These are phyloP conservation scores for Drosophila azteca DNA, from an alignment of 1,140 invertebrate species.

Conservation along the genomic window DNA sequence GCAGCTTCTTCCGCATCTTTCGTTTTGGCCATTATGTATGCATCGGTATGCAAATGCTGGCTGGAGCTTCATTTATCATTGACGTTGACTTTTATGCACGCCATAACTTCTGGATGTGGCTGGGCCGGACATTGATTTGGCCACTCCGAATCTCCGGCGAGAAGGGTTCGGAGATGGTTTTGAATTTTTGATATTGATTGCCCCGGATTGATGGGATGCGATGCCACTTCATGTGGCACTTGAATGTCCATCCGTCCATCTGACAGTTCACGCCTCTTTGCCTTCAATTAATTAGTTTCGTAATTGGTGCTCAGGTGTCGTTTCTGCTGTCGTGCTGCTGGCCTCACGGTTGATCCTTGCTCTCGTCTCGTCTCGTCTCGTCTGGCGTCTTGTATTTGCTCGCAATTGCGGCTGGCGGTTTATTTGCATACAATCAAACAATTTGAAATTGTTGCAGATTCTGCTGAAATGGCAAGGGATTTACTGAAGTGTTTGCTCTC, in stretches of 20 bases:
- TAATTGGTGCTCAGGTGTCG: constrained; percentile 60
- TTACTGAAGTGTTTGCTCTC: constrained; percentile 35
- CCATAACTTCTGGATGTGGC: constrained; percentile 55
- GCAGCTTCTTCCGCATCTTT: no score
- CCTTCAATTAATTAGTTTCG: constrained; percentile 66
- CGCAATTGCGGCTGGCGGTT: constrained; percentile 43
- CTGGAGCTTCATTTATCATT: constrained; percentile 69
- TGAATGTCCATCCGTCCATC: neutral
- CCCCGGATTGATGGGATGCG: constrained; percentile 22
- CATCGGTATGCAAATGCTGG: constrained; percentile 58
- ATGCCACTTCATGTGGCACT: neutral
- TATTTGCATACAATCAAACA: constrained; percentile 58
- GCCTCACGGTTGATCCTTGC: constrained; percentile 14
- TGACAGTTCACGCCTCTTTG: constrained; percentile 28
- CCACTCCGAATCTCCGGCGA: neutral
- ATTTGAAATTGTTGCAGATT: constrained; percentile 20
- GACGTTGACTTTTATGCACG: constrained; percentile 68
- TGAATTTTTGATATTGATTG: constrained; percentile 31
- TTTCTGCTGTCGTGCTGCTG: constrained; percentile 20
- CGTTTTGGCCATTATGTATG: constrained; percentile 32
- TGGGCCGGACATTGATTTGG: constrained; percentile 70
- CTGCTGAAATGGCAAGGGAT: constrained; percentile 29
- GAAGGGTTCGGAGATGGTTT: neutral
- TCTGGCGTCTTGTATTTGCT: constrained; percentile 4
- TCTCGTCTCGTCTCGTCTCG: no score